phyloP scores from a whole-genome alignment of 2,888 invertebrate species.

The Biston stratarius region DNA sequence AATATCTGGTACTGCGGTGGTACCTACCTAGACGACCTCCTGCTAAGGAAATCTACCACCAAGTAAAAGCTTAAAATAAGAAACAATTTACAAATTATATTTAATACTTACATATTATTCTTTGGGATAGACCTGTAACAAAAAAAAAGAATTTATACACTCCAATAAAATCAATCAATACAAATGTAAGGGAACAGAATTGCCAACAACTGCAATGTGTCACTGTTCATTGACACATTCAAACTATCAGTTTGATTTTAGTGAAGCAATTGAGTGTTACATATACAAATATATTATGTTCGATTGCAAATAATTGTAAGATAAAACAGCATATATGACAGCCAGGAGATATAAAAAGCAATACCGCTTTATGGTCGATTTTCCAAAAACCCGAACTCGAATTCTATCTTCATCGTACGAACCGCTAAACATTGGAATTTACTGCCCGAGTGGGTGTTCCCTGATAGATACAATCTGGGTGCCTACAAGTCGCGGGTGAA shows the following conservation, averaged over 20 bases:
- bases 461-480: too few species aligned
- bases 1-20: too few species aligned
- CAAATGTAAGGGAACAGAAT: not conserved
- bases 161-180: not conserved
- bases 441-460: too few species aligned
- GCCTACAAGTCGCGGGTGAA: too few species aligned
- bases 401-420: too few species aligned
- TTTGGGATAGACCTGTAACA: not conserved
- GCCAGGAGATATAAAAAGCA: too few species aligned
- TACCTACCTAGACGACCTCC: too few species aligned
- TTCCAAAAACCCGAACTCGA: too few species aligned
- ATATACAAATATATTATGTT: not conserved
- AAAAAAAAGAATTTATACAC: not conserved
- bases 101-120: slow-evolving; percentile 1
- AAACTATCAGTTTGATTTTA: not conserved
- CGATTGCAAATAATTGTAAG: not conserved
- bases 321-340: not conserved
- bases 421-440: too few species aligned
- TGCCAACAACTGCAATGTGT: not conserved
- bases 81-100: too few species aligned
- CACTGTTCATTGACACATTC: not conserved
- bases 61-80: not conserved
- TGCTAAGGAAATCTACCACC: too few species aligned
- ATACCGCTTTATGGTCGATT: too few species aligned
- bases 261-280: not conserved